phyloP scores from a whole-genome alignment of 2,113 vertebrate species.

The Corythaeola cristata region DNA sequence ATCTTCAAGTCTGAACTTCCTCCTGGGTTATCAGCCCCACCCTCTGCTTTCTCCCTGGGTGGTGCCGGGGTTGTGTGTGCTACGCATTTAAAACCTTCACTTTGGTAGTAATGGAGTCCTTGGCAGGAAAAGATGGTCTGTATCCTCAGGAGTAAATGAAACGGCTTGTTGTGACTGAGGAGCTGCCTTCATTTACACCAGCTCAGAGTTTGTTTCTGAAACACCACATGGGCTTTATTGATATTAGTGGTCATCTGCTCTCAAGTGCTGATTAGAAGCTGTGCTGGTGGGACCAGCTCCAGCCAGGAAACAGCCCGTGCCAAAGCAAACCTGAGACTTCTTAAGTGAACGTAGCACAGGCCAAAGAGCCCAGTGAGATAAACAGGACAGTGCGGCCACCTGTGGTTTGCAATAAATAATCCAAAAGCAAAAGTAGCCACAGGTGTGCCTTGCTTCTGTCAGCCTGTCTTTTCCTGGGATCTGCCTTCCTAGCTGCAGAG shows the following conservation, averaged over 20 bases:
- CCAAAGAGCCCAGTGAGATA: slow-evolving; percentile 29
- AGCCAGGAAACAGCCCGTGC: slow-evolving; percentile 71
- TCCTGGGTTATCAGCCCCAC: neutral
- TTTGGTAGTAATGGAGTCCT: neutral
- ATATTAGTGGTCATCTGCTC: slow-evolving; percentile 33
- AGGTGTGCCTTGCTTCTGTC: slow-evolving; percentile 43
- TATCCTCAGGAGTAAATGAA: neutral
- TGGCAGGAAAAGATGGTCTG: neutral
- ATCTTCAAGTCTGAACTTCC: neutral
- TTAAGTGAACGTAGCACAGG: slow-evolving; percentile 4
- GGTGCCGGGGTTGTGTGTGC: neutral
- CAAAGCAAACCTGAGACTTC: slow-evolving; percentile 49
- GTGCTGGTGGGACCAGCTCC: slow-evolving; percentile 36
- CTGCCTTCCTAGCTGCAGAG: neutral
- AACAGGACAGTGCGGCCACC: slow-evolving; percentile 64
- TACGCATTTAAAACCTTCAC: neutral
- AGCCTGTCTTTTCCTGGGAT: neutral
- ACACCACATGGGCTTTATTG: neutral
- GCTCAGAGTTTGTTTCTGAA: slow-evolving; percentile 14
- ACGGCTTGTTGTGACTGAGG: neutral
- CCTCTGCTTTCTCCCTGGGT: neutral
- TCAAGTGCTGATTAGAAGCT: neutral
- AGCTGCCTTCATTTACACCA: neutral
- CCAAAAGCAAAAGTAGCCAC: slow-evolving; percentile 5
- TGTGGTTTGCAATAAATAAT: slow-evolving; percentile 53